Base-by-base conservation (phyloP, 2,113 vertebrate species). In the Eulemur macaco region DNA sequence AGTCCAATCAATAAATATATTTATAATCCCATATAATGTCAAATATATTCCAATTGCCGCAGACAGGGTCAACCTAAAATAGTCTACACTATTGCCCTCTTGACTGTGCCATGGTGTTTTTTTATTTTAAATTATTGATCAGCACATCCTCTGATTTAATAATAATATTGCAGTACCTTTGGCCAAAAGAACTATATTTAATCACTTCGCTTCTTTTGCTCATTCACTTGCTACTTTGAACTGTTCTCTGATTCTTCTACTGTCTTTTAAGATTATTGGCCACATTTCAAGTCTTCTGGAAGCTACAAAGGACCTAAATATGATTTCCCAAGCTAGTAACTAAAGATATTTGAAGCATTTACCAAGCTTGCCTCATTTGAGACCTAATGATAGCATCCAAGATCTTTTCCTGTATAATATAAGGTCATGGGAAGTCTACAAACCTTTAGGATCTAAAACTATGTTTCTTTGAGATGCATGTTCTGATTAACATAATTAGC, bases 351-450 rank as follows among this genome's bases (percentile, higher is more conserved):
- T 50, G 47, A 92, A 90, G 34, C 6, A 76, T 23, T 88, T 17
- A 89, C 34, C 13, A 86, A 56, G 47, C 27, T 85, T 91, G 15
- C 15, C 64, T 94, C 66, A 29, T 94, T 95, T 96, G 20, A 93
- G 11, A 14, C n/a, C n/a, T 77, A 80, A 73, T 76, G 50, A 78
- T 31, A 87, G 12, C 29, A 60, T 60, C 13, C 27, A 73, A 34
- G 31, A 66, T 87, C 20, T 23, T 82, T 85, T 60, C 45, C 39
- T 77, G 20, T 91, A 11, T 86, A 56, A 83, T 3, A 52, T n/a
- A 76, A 63, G 60, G 13, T 81, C 71, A 45, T 2, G 39, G 6
- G 6, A 84, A 91, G 5, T 93, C 27, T 25, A 52, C 7, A 93
- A 27, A 63, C 2, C 1, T 91, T 84, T 37, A 56, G 25, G 54